These are phyloP conservation scores for Heterotilapia buettikoferi DNA, from an alignment of 2,113 vertebrate genomes.

Conservation along the genomic window DNA sequence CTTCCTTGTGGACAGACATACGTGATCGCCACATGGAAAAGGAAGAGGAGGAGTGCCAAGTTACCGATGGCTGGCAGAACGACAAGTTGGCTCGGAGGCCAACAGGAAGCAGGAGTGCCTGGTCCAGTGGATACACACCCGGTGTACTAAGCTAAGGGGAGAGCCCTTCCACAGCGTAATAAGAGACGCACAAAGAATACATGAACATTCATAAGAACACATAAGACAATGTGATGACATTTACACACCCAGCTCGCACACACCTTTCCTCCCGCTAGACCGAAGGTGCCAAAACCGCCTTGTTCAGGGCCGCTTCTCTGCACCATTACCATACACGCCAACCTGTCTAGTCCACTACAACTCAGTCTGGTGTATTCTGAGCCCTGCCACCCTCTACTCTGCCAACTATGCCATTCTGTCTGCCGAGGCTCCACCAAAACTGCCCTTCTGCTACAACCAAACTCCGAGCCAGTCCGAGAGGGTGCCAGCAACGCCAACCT, in stretches of 20 bases:
- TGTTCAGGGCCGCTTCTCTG: not conserved
- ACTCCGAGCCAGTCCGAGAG: conserved; percentile 40
- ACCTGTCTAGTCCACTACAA: conserved; percentile 40
- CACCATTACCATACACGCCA: conserved; percentile 10
- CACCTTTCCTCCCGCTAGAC: not conserved
- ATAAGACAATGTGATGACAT: not conserved
- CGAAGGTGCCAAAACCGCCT: not conserved
- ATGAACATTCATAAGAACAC: not conserved
- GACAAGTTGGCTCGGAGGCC: conserved; percentile 49
- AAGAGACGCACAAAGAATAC: not conserved
- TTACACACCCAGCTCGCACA: not conserved
- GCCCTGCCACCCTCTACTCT: conserved; percentile 18
- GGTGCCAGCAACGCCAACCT: conserved; percentile 55
- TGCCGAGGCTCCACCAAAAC: conserved; percentile 57
- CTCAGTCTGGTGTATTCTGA: conserved; percentile 56
- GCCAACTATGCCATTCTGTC: conserved; percentile 69
- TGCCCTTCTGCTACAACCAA: conserved; percentile 59
- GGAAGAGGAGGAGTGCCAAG: conserved; percentile 42
- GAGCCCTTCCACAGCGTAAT: conserved; percentile 5
- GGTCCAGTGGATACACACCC: conserved; percentile 50
- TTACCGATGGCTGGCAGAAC: conserved; percentile 46
- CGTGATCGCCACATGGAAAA: conserved; percentile 62
- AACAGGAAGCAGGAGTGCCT: conserved; percentile 49
- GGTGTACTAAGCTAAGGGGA: conserved; percentile 11
- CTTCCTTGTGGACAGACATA: conserved; percentile 50